phyloP scores from a whole-genome alignment of 2,888 invertebrate genomes.

The Habrosyne pyritoides region DNA sequence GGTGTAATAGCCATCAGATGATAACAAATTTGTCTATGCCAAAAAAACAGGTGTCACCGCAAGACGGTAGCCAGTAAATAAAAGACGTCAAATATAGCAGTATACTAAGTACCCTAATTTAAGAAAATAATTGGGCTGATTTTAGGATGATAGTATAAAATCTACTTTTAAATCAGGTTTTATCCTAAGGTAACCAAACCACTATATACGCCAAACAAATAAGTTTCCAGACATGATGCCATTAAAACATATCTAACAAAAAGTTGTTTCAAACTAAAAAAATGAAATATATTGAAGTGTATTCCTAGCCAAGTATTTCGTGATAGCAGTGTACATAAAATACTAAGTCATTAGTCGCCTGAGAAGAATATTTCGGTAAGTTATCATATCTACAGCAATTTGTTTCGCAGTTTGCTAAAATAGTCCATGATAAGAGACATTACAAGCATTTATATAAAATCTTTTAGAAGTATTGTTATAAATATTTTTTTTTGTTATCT shows the following conservation, averaged over 20 bases:
- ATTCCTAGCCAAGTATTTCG: slow-evolving; percentile 38
- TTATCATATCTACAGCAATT: slow-evolving; percentile 22
- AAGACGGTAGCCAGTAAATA: no score
- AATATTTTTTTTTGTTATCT: slow-evolving; percentile 9
- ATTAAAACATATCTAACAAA: background rate
- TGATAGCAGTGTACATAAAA: slow-evolving; percentile 68
- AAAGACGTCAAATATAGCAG: no score
- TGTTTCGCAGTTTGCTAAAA: background rate
- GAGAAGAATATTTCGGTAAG: slow-evolving; percentile 82
- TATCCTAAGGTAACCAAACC: no score
- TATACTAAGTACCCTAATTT: no score
- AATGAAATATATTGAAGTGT: slow-evolving; percentile 31
- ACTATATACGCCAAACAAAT: background rate
- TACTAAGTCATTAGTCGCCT: slow-evolving; percentile 81
- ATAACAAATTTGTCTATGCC: no score
- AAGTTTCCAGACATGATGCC: background rate
- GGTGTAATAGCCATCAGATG: no score
- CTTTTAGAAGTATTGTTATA: slow-evolving; percentile 5
- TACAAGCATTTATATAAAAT: background rate
- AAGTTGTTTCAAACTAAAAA: slow-evolving; percentile 22
- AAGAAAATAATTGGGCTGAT: no score
- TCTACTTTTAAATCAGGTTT: no score
- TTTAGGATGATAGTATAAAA: no score
- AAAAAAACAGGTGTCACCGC: no score
- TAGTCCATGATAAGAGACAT: background rate